Evolutionary conservation across 2,113 vertebrate genomes (phyloP).

Genomic region (Hydrochoerus hydrochaeris): DNA sequence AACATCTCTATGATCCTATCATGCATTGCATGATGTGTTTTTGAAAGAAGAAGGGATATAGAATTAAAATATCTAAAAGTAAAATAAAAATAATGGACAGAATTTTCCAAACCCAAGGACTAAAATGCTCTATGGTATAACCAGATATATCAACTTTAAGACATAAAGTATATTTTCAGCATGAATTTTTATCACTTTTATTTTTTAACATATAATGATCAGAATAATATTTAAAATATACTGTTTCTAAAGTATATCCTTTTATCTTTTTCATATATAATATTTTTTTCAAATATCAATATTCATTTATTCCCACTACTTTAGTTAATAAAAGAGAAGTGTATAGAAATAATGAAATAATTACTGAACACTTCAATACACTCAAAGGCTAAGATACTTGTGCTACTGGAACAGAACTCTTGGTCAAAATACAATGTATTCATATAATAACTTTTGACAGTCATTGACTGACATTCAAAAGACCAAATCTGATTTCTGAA

Average conservation of each 20-base stretch:
- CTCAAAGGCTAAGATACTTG: neutral
- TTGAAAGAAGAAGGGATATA: neutral
- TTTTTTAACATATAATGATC: neutral
- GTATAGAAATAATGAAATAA: neutral
- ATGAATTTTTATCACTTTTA: slow-evolving; percentile 22
- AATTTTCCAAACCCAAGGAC: neutral
- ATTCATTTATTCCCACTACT: neutral
- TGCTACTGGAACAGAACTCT: neutral
- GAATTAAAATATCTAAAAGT: neutral
- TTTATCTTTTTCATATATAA: neutral
- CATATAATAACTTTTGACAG: neutral
- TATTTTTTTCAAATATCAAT: neutral
- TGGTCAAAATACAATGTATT: neutral
- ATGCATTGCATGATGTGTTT: neutral
- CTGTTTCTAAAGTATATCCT: neutral
- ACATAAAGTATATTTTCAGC: neutral
- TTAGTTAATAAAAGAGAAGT: neutral
- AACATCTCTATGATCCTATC: neutral
- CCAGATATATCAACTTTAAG: neutral
- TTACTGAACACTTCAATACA: neutral
- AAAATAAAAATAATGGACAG: neutral
- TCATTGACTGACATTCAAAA: neutral
- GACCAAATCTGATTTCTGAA: neutral
- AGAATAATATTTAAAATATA: neutral
- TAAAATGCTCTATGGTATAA: slow-evolving; percentile 12